Evolutionary conservation across 2,888 invertebrate genomes (phyloP).

Genomic region (Argyresthia goedartella): DNA sequence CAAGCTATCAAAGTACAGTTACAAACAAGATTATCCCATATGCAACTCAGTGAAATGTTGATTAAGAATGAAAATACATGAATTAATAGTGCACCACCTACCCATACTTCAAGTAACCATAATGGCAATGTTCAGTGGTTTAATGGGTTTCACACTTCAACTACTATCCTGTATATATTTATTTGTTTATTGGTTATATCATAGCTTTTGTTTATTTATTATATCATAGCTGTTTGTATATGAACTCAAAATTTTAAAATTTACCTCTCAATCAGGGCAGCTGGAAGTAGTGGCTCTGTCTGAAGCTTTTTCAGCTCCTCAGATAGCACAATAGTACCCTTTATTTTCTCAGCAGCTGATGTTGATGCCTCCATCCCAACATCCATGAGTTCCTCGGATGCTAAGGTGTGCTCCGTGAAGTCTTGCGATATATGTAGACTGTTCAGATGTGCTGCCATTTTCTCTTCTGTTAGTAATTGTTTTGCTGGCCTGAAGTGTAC

Average conservation of each 20-base stretch:
- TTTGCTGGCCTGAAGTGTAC: constrained; percentile 69
- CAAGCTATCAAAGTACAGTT: too few relatives aligned
- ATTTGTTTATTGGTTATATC: too few relatives aligned
- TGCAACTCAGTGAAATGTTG: too few relatives aligned
- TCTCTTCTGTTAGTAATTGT: constrained; percentile 86
- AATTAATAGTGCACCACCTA: too few relatives aligned
- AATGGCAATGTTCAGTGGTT: too few relatives aligned
- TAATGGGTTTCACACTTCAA: too few relatives aligned
- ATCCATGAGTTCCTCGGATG: constrained; percentile 40
- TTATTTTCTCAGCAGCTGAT: constrained; percentile 31
- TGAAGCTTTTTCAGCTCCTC: constrained; percentile 78
- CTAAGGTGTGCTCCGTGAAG: constrained; percentile 38
- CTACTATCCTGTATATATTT: too few relatives aligned
- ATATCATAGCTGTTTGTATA: too few relatives aligned
- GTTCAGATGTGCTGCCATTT: constrained; percentile 85
- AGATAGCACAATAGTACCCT: constrained; percentile 74
- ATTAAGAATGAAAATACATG: too few relatives aligned
- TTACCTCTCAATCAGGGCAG: constrained; percentile 71
- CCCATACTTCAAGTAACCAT: too few relatives aligned
- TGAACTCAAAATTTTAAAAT: background rate
- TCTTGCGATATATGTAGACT: constrained; percentile 78
- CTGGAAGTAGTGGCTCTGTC: constrained; percentile 76
- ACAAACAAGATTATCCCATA: too few relatives aligned
- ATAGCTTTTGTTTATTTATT: too few relatives aligned
- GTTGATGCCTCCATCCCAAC: constrained; percentile 31